Percentiles rank a stretch among this genome's conserved stretches.
Conservation (phyloP, 2,113 vertebrate species). For the Genyomyrus donnyi region DNA sequence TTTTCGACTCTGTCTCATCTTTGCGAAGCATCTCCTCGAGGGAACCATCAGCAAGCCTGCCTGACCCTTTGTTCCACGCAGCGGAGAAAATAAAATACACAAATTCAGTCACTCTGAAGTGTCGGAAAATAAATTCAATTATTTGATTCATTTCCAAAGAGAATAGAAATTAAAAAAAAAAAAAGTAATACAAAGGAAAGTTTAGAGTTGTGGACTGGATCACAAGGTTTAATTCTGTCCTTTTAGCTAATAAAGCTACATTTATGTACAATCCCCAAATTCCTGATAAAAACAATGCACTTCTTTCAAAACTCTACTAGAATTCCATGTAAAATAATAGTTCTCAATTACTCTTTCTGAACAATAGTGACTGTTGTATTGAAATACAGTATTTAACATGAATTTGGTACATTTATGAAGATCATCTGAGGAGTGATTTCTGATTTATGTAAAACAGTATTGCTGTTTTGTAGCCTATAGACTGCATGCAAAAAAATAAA, state of each 20-base stretch:
- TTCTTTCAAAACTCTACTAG: not conserved
- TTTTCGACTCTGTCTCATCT: constrained; percentile 36
- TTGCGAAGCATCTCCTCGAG: constrained; percentile 43
- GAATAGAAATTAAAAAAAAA: not conserved
- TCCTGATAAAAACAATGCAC: not conserved
- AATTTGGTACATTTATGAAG: not conserved
- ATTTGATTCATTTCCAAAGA: constrained; percentile 1
- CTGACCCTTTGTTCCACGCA: constrained; percentile 43
- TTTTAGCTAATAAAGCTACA: not conserved
- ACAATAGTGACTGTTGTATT: not conserved
- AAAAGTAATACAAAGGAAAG: not conserved
- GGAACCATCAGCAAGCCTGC: constrained; percentile 47
- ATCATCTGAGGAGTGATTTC: not conserved
- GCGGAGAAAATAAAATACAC: constrained; percentile 45
- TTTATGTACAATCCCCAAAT: not conserved
- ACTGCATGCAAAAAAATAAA: not conserved
- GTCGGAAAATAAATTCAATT: constrained; percentile 1
- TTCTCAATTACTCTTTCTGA: not conserved
- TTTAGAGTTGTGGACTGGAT: not conserved
- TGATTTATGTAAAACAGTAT: not conserved
- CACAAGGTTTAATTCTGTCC: not conserved
- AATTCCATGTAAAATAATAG: not conserved
- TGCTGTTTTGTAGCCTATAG: not conserved
- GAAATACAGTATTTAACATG: not conserved
- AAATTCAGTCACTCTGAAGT: constrained; percentile 31